Percentiles rank a stretch among this genome's conserved stretches.
phyloP scores from a whole-genome alignment of 2,888 invertebrate species.

The Theretra japonica region DNA sequence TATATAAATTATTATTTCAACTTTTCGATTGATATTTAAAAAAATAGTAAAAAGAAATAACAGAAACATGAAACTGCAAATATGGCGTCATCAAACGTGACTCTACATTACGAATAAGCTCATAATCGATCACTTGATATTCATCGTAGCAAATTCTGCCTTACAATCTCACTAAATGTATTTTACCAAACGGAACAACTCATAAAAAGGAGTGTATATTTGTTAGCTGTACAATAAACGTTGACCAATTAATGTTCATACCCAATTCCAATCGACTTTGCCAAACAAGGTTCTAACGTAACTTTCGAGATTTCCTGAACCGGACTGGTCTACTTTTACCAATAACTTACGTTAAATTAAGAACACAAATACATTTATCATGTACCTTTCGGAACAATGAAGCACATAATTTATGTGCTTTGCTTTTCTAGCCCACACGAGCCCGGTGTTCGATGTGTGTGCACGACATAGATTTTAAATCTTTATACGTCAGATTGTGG shows the following conservation, averaged over 20 bases:
- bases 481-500: conserved; percentile 57
- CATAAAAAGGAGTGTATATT: conserved; percentile 4
- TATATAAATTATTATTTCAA: too few relatives aligned
- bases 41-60: too few relatives aligned
- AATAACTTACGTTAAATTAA: conserved; percentile 58
- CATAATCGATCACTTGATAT: neutral
- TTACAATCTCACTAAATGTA: neutral
- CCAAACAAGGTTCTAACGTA: conserved; percentile 50
- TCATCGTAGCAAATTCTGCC: neutral
- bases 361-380: conserved; percentile 69
- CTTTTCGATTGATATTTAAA: too few relatives aligned
- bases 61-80: too few relatives aligned
- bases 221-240: conserved; percentile 39
- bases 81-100: too few relatives aligned
- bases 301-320: conserved; percentile 55
- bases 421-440: conserved; percentile 71
- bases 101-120: too few relatives aligned
- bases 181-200: too few relatives aligned
- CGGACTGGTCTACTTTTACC: conserved; percentile 57
- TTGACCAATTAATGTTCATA: conserved; percentile 52
- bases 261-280: conserved; percentile 49
- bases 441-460: conserved; percentile 64
- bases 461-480: conserved; percentile 70
- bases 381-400: conserved; percentile 71
- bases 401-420: conserved; percentile 65